Base-by-base conservation (phyloP, 37 sponge, comb jelly and placozoan genomes). In the Ianthella basta region DNA sequence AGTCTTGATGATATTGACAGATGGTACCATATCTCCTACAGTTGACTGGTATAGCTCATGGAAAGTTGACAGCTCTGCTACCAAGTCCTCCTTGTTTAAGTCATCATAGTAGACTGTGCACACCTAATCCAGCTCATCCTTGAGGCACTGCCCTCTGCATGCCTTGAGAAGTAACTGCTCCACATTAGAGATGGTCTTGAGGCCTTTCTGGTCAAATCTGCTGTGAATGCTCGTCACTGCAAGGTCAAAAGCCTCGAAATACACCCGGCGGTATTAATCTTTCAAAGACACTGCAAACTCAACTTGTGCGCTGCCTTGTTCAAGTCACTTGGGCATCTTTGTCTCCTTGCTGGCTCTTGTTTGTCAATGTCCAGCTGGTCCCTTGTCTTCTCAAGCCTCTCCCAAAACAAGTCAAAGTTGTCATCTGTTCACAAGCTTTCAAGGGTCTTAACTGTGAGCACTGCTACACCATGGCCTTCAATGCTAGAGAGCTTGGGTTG, bases 401-500 rank as follows among this genome's bases (percentile, higher is more conserved):
- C 77, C 91, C 94, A 91, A 60, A 93, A 89, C 64, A 89, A 44
- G 85, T 89, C 85, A 70, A 89, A 89, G 80, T 87, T 72, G 33
- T 54, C 59, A 50, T 91, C 88, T 33, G 70, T 66, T 50, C 84
- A 36, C 83, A 94, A 60, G 20, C 63, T 27, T 79, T 91, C 37
- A 50, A 94, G 89, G 23, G 91, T 91, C 38, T 85, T 85, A 5
- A 86, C 79, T 35, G 91, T 94, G 44, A 94, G 86, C 80, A 79
- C 88, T 55, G 94, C 88, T 33, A 93, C 25, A 25, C 82, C 80
- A 82, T 94, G 94, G 55, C 94, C 94, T 94, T 90, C 91, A 41
- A 86, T 72, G 44, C 86, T 83, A 64, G 94, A 93, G 14, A 93
- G 70, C 54, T 85, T 59, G 34, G 93, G 85, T 34, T 89, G 24